Evolutionary conservation across 2,797 vertebrate genomes (phyloP), one percentile per base, ranked within the genome.

Genomic region (Anguilla marmorata): DNA sequence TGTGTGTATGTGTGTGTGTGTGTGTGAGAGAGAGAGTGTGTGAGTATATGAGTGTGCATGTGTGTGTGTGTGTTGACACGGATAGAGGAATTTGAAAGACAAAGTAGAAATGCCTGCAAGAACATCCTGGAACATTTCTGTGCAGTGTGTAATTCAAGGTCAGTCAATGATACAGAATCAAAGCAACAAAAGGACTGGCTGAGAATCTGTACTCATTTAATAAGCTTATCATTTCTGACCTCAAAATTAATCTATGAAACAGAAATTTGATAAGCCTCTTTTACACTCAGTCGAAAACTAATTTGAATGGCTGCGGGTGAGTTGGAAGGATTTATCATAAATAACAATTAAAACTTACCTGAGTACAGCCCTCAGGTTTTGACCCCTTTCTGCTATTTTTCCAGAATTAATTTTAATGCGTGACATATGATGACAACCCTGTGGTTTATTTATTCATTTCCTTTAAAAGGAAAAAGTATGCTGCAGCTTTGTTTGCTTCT

Each of bases 271-370:
- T 37, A 52, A 58, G 63, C 63, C 45, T 72, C 3, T 86, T 41
- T 72, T 48, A 54, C 21, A 50, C 86, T 76, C 52, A 54, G 69
- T 69, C n/a, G 41, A 24, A 50, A 87, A 83, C n/a, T 41, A 19
- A 76, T 76, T 76, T 76, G 72, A 76, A 76, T 76, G 30, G 30
- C 66, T 72, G 54, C 9, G 41, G 52, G 45, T 87, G 33, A 48
- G 48, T 19, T 52, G 41, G 6, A 12, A 30, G 41, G 33, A 83
- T 58, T 82, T 60, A 83, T 66, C 37, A 37, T 24, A 41, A 76
- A 84, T 87, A n/a, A 19, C 21, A 63, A 45, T 87, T 87, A 27
- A 58, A 58, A n/a, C 37, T 37, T 63, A 66, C 79, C 79, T 87
- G 21, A 1, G 60, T 84, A 3, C 37, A 84, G 83, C 83, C 37